These are phyloP conservation scores for Acanthochromis polyacanthus DNA, from an alignment of 2,113 vertebrate genomes.

Conservation along the genomic window DNA sequence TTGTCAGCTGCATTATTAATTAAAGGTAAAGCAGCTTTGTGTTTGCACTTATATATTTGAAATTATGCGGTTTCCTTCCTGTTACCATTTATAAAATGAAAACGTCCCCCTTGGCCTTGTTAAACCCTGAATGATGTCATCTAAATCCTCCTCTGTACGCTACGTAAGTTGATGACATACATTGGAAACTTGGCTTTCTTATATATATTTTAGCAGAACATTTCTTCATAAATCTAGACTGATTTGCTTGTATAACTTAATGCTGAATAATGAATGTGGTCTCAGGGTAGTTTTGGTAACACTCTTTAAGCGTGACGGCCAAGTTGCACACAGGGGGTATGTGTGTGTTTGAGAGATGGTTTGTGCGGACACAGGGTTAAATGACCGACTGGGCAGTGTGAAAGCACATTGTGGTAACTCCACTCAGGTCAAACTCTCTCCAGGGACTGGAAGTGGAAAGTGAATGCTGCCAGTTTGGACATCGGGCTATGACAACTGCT, in stretches of 20 bases:
- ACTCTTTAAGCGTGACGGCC: conserved; percentile 24
- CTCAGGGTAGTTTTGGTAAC: conserved; percentile 8
- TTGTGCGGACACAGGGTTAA: conserved; percentile 23
- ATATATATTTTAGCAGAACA: conserved; percentile 12
- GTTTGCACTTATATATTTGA: background rate
- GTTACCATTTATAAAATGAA: conserved; percentile 19
- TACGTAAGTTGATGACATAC: conserved; percentile 15
- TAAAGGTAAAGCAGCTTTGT: background rate
- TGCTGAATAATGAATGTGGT: conserved; percentile 22
- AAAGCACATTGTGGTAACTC: conserved; percentile 70
- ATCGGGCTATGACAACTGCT: conserved; percentile 74
- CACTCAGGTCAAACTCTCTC: conserved; percentile 75
- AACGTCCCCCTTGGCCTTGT: background rate
- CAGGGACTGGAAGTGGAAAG: conserved; percentile 73
- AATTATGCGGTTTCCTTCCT: background rate
- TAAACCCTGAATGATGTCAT: conserved; percentile 1
- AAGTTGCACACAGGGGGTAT: background rate
- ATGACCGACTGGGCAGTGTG: conserved; percentile 61
- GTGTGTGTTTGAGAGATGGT: conserved; percentile 5
- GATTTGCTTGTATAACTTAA: conserved; percentile 8
- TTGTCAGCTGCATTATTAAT: background rate
- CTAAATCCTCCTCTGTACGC: conserved; percentile 5
- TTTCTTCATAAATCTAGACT: background rate
- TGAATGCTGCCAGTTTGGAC: conserved; percentile 75
- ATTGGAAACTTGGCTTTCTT: conserved; percentile 25